These are phyloP conservation scores for Sylvia atricapilla DNA, from an alignment of 2,113 vertebrate species.

Conservation along the genomic window DNA sequence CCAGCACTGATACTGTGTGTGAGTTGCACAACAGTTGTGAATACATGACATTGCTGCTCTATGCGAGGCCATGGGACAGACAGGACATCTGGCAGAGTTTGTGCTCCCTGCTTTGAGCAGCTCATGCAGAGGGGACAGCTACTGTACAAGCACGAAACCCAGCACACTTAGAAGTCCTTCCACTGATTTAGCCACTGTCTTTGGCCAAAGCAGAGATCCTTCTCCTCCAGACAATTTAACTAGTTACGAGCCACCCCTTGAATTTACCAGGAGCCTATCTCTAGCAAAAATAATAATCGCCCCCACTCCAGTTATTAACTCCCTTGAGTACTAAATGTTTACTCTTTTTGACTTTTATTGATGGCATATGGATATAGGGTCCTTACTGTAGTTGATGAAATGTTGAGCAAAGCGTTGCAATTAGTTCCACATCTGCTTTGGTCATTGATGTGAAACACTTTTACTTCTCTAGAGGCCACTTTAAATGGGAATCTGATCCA, in stretches of 20 bases:
- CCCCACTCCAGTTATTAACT: not conserved
- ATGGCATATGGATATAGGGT: not conserved
- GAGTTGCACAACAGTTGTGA: constrained; percentile 42
- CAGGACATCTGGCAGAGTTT: not conserved
- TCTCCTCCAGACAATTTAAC: not conserved
- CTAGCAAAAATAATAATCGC: not conserved
- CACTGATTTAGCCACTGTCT: not conserved
- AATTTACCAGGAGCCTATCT: not conserved
- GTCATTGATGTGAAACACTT: not conserved
- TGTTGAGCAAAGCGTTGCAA: not conserved
- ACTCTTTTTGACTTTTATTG: not conserved
- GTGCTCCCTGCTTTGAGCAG: not conserved
- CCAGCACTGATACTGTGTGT: constrained; percentile 15
- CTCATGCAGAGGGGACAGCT: not conserved
- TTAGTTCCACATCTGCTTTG: constrained; percentile 44
- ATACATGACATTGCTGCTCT: not conserved
- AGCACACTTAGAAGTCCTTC: not conserved
- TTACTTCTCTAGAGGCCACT: not conserved
- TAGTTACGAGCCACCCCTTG: not conserved
- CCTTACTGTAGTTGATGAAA: not conserved
- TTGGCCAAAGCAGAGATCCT: not conserved
- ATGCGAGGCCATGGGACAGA: not conserved
- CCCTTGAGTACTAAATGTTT: not conserved
- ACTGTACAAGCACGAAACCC: not conserved
- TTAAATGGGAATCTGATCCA: constrained; percentile 12